Base-by-base conservation (phyloP, 2,888 invertebrate genomes). In the Chamaedrilus cognettii region DNA sequence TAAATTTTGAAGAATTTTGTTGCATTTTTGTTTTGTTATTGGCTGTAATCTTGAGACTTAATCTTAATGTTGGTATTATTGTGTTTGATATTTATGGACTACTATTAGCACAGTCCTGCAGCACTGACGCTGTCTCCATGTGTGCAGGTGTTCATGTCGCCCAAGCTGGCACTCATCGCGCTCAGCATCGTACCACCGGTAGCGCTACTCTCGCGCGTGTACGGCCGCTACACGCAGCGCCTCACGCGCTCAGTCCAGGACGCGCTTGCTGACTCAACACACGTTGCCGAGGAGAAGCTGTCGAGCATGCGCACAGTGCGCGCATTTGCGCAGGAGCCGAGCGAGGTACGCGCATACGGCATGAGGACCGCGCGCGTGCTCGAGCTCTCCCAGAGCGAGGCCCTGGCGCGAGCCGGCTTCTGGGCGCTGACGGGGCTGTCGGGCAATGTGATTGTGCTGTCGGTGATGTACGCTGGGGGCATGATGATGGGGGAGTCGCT, bases 301-400 rank as follows among this genome's bases (percentile, higher is more conserved):
- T 89, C 92, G 49, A 97, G 97, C 84, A 91, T 98, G 74, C 87
- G 95, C 60, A 97, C 96, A 1, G 97, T 98, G 0, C 87, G 96
- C 74, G 92, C 96, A 19, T 96, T 96, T 86, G 95, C 95, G 0
- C 94, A 94, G 86, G 97, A 98, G 83, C 89, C 90, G 66, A 88
- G 89, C 69, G 97, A 97, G 83, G 75, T 77, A 71, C 85, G 88
- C 2, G 88, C 87, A 71, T 81, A 93, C 85, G 82, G 86, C 2
- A 94, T 94, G 0, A 96, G 96, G 85, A 88, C 96, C 66, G 85
- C 88, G 33, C 86, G 89, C 57, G 89, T 96, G 28, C 85, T 97
- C 65, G 79, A 87, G 51, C 85, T 96, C 64, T 92, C 93, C 1
- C 92, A 93, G 79, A 91, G 90, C 78, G 96, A 98, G 83, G 91